A percentile compares a stretch with the other conserved stretches of the same genome.
phyloP scores from a whole-genome alignment of 2,797 vertebrate genomes.

The Leptodactylus fallax region DNA sequence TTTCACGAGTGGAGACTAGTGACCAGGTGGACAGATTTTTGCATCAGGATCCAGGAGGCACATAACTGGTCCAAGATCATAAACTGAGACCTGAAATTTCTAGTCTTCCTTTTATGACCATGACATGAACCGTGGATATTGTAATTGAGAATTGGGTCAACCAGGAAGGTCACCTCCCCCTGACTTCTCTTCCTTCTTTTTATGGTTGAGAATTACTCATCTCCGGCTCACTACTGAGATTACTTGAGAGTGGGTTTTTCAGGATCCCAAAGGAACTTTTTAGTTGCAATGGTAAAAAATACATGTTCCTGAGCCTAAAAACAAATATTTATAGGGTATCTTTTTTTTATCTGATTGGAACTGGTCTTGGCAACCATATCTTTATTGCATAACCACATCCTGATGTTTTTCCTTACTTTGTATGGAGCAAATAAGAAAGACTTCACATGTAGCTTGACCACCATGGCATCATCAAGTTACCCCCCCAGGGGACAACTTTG shows the following conservation, averaged over 20 bases:
- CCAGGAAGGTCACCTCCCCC: not conserved
- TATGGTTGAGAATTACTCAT: not conserved
- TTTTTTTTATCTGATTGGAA: not conserved
- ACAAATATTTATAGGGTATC: not conserved
- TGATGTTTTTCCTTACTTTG: not conserved
- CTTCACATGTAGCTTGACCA: not conserved
- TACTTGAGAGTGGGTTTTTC: not conserved
- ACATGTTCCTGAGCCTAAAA: not conserved
- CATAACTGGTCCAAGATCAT: too few species aligned
- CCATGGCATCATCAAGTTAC: not conserved
- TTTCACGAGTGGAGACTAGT: not conserved
- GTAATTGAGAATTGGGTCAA: slow-evolving; percentile 17
- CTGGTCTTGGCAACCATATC: not conserved
- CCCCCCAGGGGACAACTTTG: not conserved
- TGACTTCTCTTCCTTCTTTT: not conserved
- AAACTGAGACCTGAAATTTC: not conserved
- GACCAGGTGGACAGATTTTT: not conserved
- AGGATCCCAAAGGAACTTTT: not conserved
- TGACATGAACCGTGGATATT: slow-evolving; percentile 3
- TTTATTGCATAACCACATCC: not conserved
- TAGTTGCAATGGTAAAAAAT: not conserved
- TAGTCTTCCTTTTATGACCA: not conserved
- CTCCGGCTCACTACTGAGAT: not conserved
- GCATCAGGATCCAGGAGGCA: not conserved
- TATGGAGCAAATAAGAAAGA: not conserved